A percentile compares a stretch with the other conserved stretches of the same genome.
These are phyloP conservation scores for Aurelia aurita complex sp. Pacific DNA, from an alignment of 30 jellyfish, hydroid and myxozoan genomes.

Conservation along the genomic window DNA sequence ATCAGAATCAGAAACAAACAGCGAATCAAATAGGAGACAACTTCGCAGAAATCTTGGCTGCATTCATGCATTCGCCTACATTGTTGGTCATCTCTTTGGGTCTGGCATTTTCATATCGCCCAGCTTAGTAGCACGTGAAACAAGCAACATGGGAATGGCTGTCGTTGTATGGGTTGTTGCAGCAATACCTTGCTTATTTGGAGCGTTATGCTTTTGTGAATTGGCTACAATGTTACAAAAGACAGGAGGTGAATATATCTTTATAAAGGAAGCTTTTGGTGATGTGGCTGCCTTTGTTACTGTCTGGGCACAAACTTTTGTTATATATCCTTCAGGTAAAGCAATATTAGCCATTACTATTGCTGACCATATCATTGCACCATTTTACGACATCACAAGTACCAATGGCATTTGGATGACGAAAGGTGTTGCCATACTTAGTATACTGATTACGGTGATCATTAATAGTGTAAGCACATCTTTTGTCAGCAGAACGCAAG, in stretches of 20 bases:
- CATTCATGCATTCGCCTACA: conserved; percentile 32
- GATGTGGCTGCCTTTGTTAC: conserved; percentile 37
- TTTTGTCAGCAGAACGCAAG: conserved; percentile 22
- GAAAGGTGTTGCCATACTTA: conserved; percentile 32
- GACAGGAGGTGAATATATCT: conserved; percentile 61
- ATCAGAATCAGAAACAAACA: no score
- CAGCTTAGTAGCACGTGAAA: conserved; percentile 37
- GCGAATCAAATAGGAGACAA: no score
- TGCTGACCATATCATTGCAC: conserved; percentile 38
- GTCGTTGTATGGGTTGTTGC: conserved; percentile 44
- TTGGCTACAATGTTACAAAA: conserved; percentile 32
- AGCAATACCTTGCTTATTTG: conserved; percentile 53
- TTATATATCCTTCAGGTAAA: conserved; percentile 46
- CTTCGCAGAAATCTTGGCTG: conserved; percentile 13
- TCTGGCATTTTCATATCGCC: conserved; percentile 78
- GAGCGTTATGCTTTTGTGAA: conserved; percentile 40
- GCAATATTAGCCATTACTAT: conserved; percentile 49
- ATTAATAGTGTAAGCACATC: conserved; percentile 28
- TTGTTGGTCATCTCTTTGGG: conserved; percentile 62
- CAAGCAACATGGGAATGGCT: conserved; percentile 39
- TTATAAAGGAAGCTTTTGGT: conserved; percentile 50
- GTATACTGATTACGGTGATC: conserved; percentile 6
- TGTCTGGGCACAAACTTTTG: conserved; percentile 49
- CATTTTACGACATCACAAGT: conserved; percentile 34
- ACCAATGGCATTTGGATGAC: conserved; percentile 25